Conservation (phyloP, 2,888 invertebrate species). For the Metacarcinus magister region DNA sequence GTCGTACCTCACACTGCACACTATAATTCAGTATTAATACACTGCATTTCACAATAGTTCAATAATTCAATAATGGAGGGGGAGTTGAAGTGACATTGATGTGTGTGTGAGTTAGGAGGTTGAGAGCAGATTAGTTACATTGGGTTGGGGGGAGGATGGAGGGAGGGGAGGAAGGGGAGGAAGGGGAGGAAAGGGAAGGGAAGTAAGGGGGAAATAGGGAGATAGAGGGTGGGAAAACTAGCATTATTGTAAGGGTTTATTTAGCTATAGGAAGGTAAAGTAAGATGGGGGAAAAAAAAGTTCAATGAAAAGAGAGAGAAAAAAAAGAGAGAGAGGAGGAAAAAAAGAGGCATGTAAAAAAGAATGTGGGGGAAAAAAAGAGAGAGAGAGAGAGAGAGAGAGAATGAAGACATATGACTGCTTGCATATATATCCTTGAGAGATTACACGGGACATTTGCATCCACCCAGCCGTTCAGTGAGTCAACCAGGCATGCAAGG, state of each 20-base stretch:
- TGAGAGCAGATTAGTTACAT: not conserved
- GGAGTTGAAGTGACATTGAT: not conserved
- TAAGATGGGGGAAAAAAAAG: not conserved
- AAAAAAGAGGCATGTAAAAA: too few species aligned
- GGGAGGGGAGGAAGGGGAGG: not conserved
- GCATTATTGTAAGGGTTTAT: not conserved
- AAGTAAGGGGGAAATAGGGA: not conserved
- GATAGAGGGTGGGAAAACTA: not conserved
- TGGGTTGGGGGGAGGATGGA: not conserved
- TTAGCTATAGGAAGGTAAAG: not conserved
- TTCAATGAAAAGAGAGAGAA: not conserved
- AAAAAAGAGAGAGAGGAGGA: not conserved
- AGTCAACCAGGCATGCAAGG: not conserved
- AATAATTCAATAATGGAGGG: not conserved
- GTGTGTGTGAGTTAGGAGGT: not conserved
- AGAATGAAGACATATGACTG: not conserved
- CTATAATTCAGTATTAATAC: conserved; percentile 16
- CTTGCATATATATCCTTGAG: not conserved
- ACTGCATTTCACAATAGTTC: not conserved
- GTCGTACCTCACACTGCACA: not conserved
- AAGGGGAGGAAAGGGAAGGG: not conserved
- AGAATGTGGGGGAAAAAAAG: not conserved
- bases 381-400: not conserved
- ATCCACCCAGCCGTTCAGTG: not conserved
- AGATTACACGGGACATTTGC: not conserved